Evolutionary conservation across 2,113 vertebrate genomes (phyloP).

Genomic region (Oreochromis tanganicae): DNA sequence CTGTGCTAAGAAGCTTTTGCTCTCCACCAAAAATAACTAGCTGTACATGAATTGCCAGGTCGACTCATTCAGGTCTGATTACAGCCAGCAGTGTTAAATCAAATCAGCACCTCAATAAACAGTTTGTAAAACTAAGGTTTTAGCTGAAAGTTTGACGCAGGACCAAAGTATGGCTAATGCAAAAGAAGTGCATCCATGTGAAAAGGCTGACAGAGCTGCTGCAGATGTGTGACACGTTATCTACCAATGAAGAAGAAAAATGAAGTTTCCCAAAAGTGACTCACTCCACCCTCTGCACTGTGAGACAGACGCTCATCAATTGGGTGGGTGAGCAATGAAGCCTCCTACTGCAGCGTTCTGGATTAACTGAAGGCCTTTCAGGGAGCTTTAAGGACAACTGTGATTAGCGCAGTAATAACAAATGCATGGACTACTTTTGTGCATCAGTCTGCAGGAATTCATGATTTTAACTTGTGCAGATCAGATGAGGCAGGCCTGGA

Average conservation of each 20-base stretch:
- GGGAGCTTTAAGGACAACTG: background rate
- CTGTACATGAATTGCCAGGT: background rate
- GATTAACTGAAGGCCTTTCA: background rate
- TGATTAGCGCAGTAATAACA: background rate
- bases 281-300: background rate
- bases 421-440: background rate
- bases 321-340: background rate
- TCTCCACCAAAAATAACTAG: background rate
- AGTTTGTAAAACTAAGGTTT: rapidly evolving
- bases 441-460: background rate
- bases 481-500: background rate
- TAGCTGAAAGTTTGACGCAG: background rate
- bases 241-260: background rate
- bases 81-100: background rate
- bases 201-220: background rate
- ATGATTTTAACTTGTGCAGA: background rate
- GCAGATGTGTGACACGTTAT: background rate
- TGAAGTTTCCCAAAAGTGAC: background rate
- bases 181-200: background rate
- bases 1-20: background rate
- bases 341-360: background rate
- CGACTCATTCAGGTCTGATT: background rate
- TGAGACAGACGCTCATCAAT: background rate
- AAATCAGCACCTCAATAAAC: background rate
- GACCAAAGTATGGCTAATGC: background rate